phyloP scores from a whole-genome alignment of 2,113 vertebrate genomes.

The Petromus typicus region DNA sequence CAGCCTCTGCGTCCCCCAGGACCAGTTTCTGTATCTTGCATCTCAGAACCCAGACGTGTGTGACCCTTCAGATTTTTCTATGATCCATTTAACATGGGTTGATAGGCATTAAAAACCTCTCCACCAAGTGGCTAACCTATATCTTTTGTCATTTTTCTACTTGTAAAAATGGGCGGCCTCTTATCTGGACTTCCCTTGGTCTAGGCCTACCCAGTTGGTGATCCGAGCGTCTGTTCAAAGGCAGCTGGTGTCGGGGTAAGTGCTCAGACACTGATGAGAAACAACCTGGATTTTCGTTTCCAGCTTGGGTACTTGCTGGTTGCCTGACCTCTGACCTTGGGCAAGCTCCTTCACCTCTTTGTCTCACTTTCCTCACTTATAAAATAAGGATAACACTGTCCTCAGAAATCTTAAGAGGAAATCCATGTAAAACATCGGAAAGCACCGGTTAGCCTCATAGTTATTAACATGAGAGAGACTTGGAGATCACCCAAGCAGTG shows the following conservation, averaged over 20 bases:
- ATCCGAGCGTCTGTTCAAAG: neutral
- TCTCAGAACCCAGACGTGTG: neutral
- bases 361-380: neutral
- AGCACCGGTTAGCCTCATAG: neutral
- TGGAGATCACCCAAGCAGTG: neutral
- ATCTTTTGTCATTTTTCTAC: slow-evolving; percentile 2
- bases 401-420: neutral
- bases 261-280: neutral
- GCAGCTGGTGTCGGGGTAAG: neutral
- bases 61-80: neutral
- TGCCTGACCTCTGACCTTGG: neutral
- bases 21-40: neutral
- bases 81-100: neutral
- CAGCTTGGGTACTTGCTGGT: too few relatives aligned
- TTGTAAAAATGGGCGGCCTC: neutral
- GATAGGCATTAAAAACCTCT: neutral
- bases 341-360: neutral
- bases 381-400: neutral
- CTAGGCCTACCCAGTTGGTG: neutral
- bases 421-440: neutral
- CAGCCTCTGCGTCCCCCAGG: neutral
- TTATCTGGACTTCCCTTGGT: neutral
- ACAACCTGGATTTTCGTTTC: neutral
- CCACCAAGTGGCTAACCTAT: neutral
- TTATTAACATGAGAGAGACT: neutral